phyloP scores from a whole-genome alignment of 2,113 vertebrate species.

The Microcebus murinus region DNA sequence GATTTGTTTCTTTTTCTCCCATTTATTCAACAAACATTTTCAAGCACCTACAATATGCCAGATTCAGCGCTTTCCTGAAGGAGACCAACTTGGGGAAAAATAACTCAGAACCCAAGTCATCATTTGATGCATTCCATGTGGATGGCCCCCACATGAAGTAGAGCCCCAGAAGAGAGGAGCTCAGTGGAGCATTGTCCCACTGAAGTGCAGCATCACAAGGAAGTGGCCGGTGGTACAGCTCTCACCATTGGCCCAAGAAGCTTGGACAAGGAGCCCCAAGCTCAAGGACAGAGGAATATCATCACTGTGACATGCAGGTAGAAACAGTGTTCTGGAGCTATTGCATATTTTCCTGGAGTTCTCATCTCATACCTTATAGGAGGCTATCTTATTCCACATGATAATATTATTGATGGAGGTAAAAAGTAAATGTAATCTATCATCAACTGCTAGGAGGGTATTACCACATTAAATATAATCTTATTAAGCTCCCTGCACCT shows the following conservation, averaged over 20 bases:
- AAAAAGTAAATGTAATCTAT: neutral
- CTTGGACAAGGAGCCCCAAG: neutral
- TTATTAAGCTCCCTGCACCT: constrained; percentile 20
- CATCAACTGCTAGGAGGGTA: neutral
- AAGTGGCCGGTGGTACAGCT: neutral
- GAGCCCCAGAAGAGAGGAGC: neutral
- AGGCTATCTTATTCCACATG: neutral
- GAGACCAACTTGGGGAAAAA: neutral
- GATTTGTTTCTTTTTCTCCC: neutral
- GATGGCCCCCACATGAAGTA: neutral
- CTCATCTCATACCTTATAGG: neutral
- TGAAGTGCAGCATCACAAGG: neutral
- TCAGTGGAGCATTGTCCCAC: neutral
- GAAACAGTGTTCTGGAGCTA: constrained; percentile 21
- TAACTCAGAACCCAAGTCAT: neutral
- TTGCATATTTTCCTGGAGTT: neutral
- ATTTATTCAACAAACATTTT: neutral
- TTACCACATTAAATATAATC: constrained; percentile 30
- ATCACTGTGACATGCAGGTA: neutral
- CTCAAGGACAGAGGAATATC: neutral
- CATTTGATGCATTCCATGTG: neutral
- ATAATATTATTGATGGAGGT: constrained; percentile 9
- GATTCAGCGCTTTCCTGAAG: neutral
- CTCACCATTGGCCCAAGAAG: neutral
- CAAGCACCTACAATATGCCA: neutral